Evolutionary conservation across 2,797 vertebrate species (phyloP).

Genomic region (Onychomys torridus): DNA sequence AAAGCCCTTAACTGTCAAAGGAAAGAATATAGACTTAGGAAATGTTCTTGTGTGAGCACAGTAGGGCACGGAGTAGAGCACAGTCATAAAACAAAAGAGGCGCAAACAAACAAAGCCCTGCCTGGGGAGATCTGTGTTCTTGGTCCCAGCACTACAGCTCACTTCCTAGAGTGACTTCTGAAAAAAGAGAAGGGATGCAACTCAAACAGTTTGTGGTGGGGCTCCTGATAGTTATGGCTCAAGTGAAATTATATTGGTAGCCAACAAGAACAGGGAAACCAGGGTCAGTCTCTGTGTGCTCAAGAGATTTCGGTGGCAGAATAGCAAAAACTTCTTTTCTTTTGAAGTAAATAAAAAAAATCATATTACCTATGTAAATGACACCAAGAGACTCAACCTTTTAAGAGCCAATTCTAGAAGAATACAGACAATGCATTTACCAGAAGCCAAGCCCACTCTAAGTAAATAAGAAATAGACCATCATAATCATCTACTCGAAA

Average conservation of each 20-base stretch:
- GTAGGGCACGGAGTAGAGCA: too few relatives aligned
- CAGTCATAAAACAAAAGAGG: not conserved
- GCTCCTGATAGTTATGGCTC: not conserved
- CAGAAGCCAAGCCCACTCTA: conserved; percentile 5
- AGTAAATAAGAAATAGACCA: not conserved
- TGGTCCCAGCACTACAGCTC: not conserved
- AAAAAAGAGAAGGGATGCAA: not conserved
- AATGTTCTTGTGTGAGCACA: not conserved
- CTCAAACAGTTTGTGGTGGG: not conserved
- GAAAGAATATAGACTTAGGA: conserved; percentile 6
- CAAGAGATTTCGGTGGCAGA: conserved; percentile 1
- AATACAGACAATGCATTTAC: not conserved
- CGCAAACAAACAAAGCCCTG: not conserved
- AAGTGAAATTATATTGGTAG: not conserved
- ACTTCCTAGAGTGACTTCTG: not conserved
- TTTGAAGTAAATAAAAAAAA: conserved; percentile 21
- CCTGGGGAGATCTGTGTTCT: not conserved
- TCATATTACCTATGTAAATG: not conserved
- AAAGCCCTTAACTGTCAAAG: conserved; percentile 48
- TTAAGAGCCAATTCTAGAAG: not conserved
- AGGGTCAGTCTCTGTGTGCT: not conserved
- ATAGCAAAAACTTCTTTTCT: not conserved
- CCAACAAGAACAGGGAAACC: not conserved
- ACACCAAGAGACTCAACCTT: not conserved
- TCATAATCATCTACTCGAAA: not conserved